Conservation (phyloP, 1,140 invertebrate genomes). For the Ruditapes philippinarum region DNA sequence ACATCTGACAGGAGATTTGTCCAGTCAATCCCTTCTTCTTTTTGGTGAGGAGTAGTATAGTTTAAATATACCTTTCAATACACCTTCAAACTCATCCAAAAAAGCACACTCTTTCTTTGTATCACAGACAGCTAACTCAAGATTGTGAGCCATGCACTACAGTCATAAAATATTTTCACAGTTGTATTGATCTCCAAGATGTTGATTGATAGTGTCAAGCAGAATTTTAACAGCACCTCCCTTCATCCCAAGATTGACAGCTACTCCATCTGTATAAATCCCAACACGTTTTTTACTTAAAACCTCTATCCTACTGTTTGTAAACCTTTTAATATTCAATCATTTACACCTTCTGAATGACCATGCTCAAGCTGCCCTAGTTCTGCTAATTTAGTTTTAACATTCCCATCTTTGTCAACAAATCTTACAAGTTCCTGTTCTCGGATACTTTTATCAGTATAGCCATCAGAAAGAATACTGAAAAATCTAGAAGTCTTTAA, state of each 20-base stretch:
- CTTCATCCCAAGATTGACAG: slow-evolving; percentile 10
- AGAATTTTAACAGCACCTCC: background rate
- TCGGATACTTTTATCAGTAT: background rate
- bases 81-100: slow-evolving; percentile 23
- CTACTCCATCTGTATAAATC: slow-evolving; percentile 16
- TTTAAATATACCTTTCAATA: slow-evolving; percentile 14
- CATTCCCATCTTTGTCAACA: background rate
- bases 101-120: slow-evolving; percentile 13
- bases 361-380: slow-evolving; percentile 1
- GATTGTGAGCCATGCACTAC: slow-evolving; percentile 36
- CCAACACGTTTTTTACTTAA: background rate
- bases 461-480: slow-evolving; percentile 2
- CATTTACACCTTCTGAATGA: slow-evolving; percentile 28
- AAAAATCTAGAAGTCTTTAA: no score
- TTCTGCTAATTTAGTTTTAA: background rate
- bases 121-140: slow-evolving; percentile 48
- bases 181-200: background rate
- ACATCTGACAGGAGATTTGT: background rate
- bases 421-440: slow-evolving; percentile 42
- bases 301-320: background rate
- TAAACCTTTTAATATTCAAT: background rate
- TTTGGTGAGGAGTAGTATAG: slow-evolving; percentile 25
- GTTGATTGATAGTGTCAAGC: background rate
- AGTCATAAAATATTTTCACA: background rate
- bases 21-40: slow-evolving; percentile 29